Evolutionary conservation across 2,113 vertebrate genomes (phyloP).

Genomic region (Aegotheles bennettii): DNA sequence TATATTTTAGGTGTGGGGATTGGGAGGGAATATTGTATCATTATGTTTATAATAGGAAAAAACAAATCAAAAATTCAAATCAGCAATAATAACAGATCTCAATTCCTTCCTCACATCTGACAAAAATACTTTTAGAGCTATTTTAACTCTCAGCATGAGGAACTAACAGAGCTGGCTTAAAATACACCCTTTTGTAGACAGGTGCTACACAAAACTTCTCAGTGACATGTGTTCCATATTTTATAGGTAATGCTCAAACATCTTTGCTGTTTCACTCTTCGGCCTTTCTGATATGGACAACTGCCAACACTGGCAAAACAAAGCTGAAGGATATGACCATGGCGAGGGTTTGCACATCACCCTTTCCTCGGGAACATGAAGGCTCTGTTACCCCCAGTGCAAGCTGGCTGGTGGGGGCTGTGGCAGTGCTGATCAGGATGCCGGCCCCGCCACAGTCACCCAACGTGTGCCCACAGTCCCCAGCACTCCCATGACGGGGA

Average conservation of each 20-base stretch:
- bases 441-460: too few relatives aligned
- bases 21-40: not conserved
- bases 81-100: not conserved
- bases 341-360: rapidly evolving
- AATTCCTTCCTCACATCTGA: not conserved
- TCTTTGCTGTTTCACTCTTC: not conserved
- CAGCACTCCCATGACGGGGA: rapidly evolving
- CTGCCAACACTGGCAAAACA: not conserved
- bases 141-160: not conserved
- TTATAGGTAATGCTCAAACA: not conserved
- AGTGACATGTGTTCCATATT: too few relatives aligned
- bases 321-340: not conserved
- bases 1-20: not conserved
- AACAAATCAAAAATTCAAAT: not conserved
- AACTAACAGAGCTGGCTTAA: not conserved
- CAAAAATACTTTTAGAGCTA: not conserved
- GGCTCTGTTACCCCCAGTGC: too few relatives aligned
- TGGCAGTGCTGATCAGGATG: not conserved
- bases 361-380: too few relatives aligned
- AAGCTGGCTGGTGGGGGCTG: not conserved
- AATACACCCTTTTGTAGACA: not conserved
- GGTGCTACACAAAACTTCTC: not conserved
- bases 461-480: rapidly evolving
- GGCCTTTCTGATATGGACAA: not conserved
- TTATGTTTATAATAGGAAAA: not conserved